These are phyloP conservation scores for Formica exsecta DNA, from an alignment of 1,140 invertebrate species.

Conservation along the genomic window DNA sequence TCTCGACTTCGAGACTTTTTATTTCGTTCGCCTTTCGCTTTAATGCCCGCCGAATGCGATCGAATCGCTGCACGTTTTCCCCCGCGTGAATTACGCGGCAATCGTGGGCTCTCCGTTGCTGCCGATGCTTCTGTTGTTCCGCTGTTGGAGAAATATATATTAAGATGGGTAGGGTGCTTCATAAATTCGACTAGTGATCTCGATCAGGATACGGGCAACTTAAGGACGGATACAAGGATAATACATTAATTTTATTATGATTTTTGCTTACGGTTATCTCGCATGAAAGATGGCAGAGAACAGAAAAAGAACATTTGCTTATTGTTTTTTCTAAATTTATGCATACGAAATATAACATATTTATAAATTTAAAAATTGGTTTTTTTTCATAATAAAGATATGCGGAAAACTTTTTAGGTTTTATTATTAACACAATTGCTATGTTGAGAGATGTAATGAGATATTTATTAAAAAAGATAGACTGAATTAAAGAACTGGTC, in stretches of 20 bases:
- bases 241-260: constrained; percentile 48
- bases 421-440: neutral
- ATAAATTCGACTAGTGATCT: constrained; percentile 54
- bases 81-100: constrained; percentile 52
- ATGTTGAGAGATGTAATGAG: neutral
- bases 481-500: neutral
- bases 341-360: neutral
- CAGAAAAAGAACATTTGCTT: neutral
- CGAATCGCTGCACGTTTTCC: constrained; percentile 50
- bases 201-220: constrained; percentile 7
- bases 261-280: neutral
- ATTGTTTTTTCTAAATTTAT: neutral
- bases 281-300: neutral
- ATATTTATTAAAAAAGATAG: neutral
- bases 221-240: constrained; percentile 21
- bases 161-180: constrained; percentile 41
- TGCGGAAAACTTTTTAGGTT: neutral
- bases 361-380: neutral
- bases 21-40: constrained; percentile 29
- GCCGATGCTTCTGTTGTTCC: constrained; percentile 55
- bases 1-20: constrained; percentile 43
- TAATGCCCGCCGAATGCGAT: constrained; percentile 61
- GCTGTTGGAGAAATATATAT: constrained; percentile 30
- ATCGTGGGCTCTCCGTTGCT: constrained; percentile 39
- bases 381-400: neutral